Base-by-base conservation (phyloP, 2,888 invertebrate species). In the Mactromeris polynyma region DNA sequence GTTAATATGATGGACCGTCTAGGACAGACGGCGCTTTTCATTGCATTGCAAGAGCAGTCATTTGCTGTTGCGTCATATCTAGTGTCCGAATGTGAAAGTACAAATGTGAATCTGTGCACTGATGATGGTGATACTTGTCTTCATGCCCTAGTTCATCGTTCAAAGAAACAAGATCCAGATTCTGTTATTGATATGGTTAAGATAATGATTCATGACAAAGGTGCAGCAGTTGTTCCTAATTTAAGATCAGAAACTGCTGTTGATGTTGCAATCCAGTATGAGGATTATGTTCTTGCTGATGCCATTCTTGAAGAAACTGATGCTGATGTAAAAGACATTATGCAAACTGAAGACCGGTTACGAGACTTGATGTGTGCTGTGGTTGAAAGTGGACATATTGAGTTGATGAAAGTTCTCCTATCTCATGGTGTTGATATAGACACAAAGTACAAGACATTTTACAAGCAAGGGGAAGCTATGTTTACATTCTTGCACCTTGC, bases 1-100 rank as follows among this genome's bases (percentile, higher is more conserved):
- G 90, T 95, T 0, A 94, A 94, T 46, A 31, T 87, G 51, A 77
- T 90, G 6, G 92, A 94, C 21, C 88, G 90, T 38, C 89, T 90
- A 17, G 94, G 95, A 2, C 93, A 94, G 86, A 92, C 94, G 0
- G 93, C 95, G 3, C 88, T 96, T 14, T 94, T 92, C 83, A 91
- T 93, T 21, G 94, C 95, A 19, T 81, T 94, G 9, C 40, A 88
- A 77, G 88, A 90, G 79, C 86, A 87, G 69, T 86, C 92, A 11
- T n/a, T 86, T 38, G 46, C 92, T 9, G 90, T 92, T 26, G 93
- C 94, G 11, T 80, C 79, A 83, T 94, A 87, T 86, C 83, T 94
- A 21, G 42, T 94, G 31, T 81, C 64, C 14, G 89, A 93, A 38
- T 91, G 91, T 46, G 42, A 38, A 4, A 80, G 69, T 14, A 85